Evolutionary conservation across 37 sponge, comb jelly and placozoan genomes (phyloP).

Genomic region (Geodia barretti): DNA sequence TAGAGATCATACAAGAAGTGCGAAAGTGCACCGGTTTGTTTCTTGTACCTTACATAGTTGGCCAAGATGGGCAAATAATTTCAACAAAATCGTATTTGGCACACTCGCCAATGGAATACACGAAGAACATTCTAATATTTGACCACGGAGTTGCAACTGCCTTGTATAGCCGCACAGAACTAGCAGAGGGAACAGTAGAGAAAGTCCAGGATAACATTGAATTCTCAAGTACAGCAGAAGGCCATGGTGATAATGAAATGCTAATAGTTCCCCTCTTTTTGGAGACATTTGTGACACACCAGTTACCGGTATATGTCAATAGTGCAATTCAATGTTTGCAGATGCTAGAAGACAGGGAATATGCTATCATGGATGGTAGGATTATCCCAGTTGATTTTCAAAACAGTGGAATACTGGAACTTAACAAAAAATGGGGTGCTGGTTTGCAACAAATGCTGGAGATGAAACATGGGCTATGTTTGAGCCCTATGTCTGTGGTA

Average conservation of each 20-base stretch:
- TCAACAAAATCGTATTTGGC: too few relatives aligned
- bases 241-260: too few relatives aligned
- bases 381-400: conserved; percentile 18
- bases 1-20: too few relatives aligned
- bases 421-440: conserved; percentile 18
- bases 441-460: conserved; percentile 28
- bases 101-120: too few relatives aligned
- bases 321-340: conserved; percentile 5
- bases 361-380: background rate
- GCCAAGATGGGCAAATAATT: too few relatives aligned
- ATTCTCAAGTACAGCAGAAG: too few relatives aligned
- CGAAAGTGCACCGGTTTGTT: too few relatives aligned
- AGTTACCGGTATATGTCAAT: conserved; percentile 4
- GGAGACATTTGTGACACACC: background rate
- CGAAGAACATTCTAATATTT: background rate
- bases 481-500: conserved; percentile 26
- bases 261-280: conserved; percentile 2
- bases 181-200: background rate
- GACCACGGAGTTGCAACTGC: background rate
- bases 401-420: conserved; percentile 23
- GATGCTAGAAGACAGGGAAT: conserved; percentile 25
- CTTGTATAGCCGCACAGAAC: background rate
- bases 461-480: conserved; percentile 22
- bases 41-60: too few relatives aligned
- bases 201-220: background rate